Evolutionary conservation across 1,140 invertebrate species (phyloP).

Genomic region (Bombus confusus): DNA sequence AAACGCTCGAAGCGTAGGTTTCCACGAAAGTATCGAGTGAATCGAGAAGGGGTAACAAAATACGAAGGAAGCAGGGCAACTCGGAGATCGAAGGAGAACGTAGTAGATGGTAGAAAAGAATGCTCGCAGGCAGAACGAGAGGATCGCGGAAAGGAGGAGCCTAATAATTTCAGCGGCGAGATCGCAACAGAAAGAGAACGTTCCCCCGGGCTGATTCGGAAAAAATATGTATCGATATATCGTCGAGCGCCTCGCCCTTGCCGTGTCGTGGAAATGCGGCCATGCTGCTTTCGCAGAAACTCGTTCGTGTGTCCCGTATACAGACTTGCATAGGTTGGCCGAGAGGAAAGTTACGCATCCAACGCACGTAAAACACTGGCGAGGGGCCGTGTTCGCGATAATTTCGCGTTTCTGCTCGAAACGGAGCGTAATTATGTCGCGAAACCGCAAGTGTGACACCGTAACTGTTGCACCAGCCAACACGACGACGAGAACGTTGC

Average conservation of each 20-base stretch:
- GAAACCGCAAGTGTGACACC: constrained; percentile 6
- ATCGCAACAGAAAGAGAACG: constrained; percentile 69
- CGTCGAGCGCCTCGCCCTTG: constrained; percentile 45
- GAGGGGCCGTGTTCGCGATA: constrained; percentile 47
- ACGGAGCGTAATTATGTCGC: constrained; percentile 23
- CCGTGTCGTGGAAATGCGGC: constrained; percentile 41
- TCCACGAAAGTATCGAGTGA: neutral
- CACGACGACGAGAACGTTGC: neutral
- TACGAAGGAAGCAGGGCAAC: no score
- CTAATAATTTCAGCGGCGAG: constrained; percentile 71
- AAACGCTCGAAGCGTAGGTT: neutral
- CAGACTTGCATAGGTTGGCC: neutral
- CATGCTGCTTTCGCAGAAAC: constrained; percentile 31
- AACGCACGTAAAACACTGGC: constrained; percentile 52
- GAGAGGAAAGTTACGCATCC: neutral
- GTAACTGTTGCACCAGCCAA: neutral
- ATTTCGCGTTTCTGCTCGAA: constrained; percentile 43
- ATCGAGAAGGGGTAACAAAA: neutral
- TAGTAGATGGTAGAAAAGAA: constrained; percentile 5
- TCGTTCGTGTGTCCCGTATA: constrained; percentile 2
- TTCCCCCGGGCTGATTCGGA: constrained; percentile 60
- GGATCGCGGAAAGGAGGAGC: constrained; percentile 54
- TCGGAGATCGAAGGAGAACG: neutral
- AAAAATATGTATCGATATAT: constrained; percentile 65
- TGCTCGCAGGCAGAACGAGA: neutral